Percentiles rank a stretch among this genome's conserved stretches.
Evolutionary conservation across 2,888 invertebrate species (phyloP).

Genomic region (Pandemis cinnamomeana): DNA sequence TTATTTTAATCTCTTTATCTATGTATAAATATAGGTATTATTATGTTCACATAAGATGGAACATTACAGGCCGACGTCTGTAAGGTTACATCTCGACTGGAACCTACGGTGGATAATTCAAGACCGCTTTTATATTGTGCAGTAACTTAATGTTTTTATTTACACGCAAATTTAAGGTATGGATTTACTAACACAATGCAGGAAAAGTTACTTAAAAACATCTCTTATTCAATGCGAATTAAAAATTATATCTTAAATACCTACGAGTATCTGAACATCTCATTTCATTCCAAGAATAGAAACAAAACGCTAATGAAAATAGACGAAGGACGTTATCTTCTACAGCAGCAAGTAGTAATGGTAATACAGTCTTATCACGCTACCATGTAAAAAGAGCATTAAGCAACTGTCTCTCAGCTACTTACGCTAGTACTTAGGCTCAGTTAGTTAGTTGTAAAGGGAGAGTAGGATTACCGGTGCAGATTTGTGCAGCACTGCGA

Average conservation of each 20-base stretch:
- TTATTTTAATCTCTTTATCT: too few relatives aligned
- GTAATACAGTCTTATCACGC: slow-evolving; percentile 7
- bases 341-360: slow-evolving; percentile 2
- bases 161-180: too few relatives aligned
- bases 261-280: not conserved
- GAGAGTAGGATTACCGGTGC: slow-evolving; percentile 86
- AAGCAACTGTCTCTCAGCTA: not conserved
- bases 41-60: too few relatives aligned
- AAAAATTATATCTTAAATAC: not conserved
- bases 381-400: not conserved
- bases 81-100: not conserved
- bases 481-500: slow-evolving; percentile 88
- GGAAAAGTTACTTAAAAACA: not conserved
- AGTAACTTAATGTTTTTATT: not conserved
- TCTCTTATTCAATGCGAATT: not conserved
- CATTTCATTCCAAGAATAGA: not conserved
- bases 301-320: not conserved
- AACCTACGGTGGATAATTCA: not conserved
- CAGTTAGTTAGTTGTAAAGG: not conserved
- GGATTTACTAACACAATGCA: too few relatives aligned
- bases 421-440: not conserved
- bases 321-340: not conserved
- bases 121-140: not conserved
- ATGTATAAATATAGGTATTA: too few relatives aligned
- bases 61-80: too few relatives aligned